Conservation (phyloP, 2,113 vertebrate genomes). For the Falcunculus frontatus region DNA sequence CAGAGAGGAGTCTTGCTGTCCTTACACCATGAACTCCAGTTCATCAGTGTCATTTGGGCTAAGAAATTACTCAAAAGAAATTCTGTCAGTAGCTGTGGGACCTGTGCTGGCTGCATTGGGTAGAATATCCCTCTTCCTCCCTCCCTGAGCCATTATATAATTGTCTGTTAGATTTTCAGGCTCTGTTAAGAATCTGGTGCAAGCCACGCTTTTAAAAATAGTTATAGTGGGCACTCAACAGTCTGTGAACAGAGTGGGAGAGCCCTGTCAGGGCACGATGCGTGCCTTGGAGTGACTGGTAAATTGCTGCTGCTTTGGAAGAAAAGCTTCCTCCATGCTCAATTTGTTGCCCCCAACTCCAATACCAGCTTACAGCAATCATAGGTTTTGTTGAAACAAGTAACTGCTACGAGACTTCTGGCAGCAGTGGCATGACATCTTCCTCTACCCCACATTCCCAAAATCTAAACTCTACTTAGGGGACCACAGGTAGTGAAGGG, state of each 20-base stretch:
- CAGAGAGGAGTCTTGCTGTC: not conserved
- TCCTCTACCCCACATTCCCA: not conserved
- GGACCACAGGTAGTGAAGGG: not conserved
- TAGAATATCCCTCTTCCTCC: not conserved
- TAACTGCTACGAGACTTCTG: not conserved
- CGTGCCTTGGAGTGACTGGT: not conserved
- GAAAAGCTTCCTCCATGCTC: not conserved
- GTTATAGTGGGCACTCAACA: not conserved
- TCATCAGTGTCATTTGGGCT: not conserved
- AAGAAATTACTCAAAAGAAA: not conserved
- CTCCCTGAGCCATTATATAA: not conserved
- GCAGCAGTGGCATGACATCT: not conserved
- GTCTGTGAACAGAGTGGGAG: not conserved
- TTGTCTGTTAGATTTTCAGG: not conserved
- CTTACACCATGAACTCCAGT: not conserved
- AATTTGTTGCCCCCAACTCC: not conserved
- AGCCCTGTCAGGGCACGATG: not conserved
- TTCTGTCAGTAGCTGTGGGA: not conserved
- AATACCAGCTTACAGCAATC: not conserved
- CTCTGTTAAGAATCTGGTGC: not conserved
- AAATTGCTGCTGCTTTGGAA: not conserved
- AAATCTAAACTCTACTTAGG: not conserved
- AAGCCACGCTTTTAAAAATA: slow-evolving; percentile 17
- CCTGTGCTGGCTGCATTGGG: not conserved
- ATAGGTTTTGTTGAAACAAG: not conserved